phyloP scores from a whole-genome alignment of 2,888 invertebrate species.

The Xylota sylvarum region DNA sequence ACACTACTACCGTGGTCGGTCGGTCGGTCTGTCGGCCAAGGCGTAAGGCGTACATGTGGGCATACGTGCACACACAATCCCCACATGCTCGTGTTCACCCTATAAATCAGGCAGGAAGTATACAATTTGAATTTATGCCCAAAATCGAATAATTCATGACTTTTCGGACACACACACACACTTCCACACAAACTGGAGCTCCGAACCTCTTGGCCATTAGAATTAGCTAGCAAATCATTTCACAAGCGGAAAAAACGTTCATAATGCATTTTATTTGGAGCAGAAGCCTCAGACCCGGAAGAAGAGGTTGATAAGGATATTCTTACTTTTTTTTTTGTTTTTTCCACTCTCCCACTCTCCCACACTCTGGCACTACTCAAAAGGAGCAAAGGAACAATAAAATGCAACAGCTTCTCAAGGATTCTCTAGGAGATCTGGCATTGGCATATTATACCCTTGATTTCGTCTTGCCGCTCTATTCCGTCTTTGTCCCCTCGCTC shows the following conservation, averaged over 20 bases:
- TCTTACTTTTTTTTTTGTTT: conserved; percentile 28
- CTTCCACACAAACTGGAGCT: neutral
- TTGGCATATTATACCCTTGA: conserved; percentile 47
- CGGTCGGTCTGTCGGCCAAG: neutral
- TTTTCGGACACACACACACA: conserved; percentile 50
- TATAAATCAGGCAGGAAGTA: conserved; percentile 68
- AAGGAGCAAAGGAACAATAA: conserved; percentile 48
- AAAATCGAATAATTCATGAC: conserved; percentile 76
- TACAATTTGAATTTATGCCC: conserved; percentile 74
- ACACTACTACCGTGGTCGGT: conserved; percentile 14
- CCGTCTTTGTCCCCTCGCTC: neutral
- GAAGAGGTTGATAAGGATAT: conserved; percentile 48
- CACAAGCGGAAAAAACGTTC: conserved; percentile 57
- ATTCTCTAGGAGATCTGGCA: conserved; percentile 52
- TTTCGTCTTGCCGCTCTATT: conserved; percentile 1
- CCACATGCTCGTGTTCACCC: conserved; percentile 48
- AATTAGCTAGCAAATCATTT: conserved; percentile 75
- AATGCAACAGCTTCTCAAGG: conserved; percentile 72
- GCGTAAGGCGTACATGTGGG: neutral
- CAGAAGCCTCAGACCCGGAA: conserved; percentile 14
- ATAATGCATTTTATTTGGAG: conserved; percentile 59
- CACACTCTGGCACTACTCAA: neutral
- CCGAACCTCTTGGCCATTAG: conserved; percentile 37
- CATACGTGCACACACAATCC: conserved; percentile 4
- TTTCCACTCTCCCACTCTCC: neutral